Evolutionary conservation across 35 echinoderm and acorn worm species (phyloP), one percentile per base, ranked within the genome.

Genomic region (Apostichopus californicus): DNA sequence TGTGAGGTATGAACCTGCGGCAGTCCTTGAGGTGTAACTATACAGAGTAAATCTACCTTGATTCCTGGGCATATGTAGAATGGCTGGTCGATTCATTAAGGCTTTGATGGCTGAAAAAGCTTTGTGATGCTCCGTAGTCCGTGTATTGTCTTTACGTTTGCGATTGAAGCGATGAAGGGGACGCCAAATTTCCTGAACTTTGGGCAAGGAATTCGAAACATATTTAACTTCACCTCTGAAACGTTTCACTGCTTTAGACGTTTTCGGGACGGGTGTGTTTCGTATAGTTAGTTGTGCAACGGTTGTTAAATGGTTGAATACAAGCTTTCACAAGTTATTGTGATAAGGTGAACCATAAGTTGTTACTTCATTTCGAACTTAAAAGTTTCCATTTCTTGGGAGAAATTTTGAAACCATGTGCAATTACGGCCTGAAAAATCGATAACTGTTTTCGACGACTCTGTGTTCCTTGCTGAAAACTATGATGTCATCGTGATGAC

Each of bases 401-500:
- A 55, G 73, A 63, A 63, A 94, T 66, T 66, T 94, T 94, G 0
- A 94, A 52, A 25, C 93, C 87, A 79, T 94, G 53, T 8, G 52
- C 20, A 4, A 46, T 66, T 0, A 93, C 0, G 9, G 73, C 71
- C n/a, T 90, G 55, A 17, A 87, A 55, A 13, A 93, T 77, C 8
- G 7, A 57, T 55, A 54, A 17, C 20, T 93, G 92, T n/a, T 86
- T 11, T 9, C 71, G 89, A 77, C 87, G 92, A 56, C 55, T 84
- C 4, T 84, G 13, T 54, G 56, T 84, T 84, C 54, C 18, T 77
- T 24, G 73, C 68, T 93, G 55, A 93, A 93, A 4, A 93, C 61
- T 55, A 93, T 93, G 22, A 93, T 93, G 73, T 93, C 83, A 54
- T 93, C 92, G 20, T 93, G 92, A 55, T 93, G 92, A n/a, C 83